phyloP scores from a whole-genome alignment of 1,140 invertebrate species.

The Drosophila kanapiae region DNA sequence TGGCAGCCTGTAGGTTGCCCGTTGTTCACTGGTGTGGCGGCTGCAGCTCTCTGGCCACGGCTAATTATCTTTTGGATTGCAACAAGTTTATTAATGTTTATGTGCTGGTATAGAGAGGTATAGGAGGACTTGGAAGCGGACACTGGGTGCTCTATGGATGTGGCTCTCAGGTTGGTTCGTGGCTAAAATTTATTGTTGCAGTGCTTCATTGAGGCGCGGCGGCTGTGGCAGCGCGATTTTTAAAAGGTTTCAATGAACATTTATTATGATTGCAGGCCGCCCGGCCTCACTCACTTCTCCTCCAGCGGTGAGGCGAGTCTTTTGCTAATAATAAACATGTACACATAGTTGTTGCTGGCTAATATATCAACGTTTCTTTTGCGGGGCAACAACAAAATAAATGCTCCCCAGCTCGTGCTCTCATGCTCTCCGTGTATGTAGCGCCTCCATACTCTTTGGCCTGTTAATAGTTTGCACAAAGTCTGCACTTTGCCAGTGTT shows the following conservation, averaged over 20 bases:
- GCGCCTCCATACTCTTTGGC: slow-evolving; percentile 23
- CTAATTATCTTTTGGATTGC: slow-evolving; percentile 84
- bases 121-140: slow-evolving; percentile 1
- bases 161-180: slow-evolving; percentile 38
- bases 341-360: slow-evolving; percentile 44
- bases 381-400: slow-evolving; percentile 51
- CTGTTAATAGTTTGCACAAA: slow-evolving; percentile 53
- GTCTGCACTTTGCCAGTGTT: slow-evolving; percentile 50
- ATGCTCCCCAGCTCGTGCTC: slow-evolving; percentile 30
- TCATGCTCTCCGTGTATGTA: slow-evolving; percentile 14
- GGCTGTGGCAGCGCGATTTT: slow-evolving; percentile 67
- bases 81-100: slow-evolving; percentile 84
- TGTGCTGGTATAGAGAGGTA: slow-evolving; percentile 44
- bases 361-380: slow-evolving; percentile 65
- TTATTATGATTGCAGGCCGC: slow-evolving; percentile 79
- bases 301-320: slow-evolving; percentile 14
- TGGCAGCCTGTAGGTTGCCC: slow-evolving; percentile 26
- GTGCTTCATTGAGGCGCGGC: slow-evolving; percentile 77
- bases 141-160: not conserved
- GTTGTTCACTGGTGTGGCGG: slow-evolving; percentile 34
- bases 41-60: slow-evolving; percentile 66
- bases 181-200: slow-evolving; percentile 78
- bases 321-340: slow-evolving; percentile 62
- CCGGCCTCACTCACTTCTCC: slow-evolving; percentile 7
- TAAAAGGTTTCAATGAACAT: slow-evolving; percentile 84